Base-by-base conservation (phyloP, 1,140 invertebrate genomes). In the Camponotus vicinus region DNA sequence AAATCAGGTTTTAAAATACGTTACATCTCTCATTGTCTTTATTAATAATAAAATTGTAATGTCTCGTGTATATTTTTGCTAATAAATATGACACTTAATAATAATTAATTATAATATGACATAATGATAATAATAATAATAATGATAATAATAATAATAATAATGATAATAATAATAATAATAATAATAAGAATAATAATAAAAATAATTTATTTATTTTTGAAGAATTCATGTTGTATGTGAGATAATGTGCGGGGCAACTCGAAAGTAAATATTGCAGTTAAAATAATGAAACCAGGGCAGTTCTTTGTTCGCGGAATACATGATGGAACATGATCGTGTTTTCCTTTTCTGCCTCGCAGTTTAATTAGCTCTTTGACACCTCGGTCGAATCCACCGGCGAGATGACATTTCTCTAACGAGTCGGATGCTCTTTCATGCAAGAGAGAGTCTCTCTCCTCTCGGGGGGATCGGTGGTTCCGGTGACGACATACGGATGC, bases 301-400 rank as follows among this genome's bases (percentile, higher is more conserved):
- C 27, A n/a, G 1, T 32, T 61, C 69, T 82, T 82, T 83, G 69
- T 83, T 73, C 27, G 7, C 9, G 27, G 18, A 45, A 61, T 42
- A 71, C 40, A 32, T 61, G 40, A 75, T 75, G 32, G 55, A 52
- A 73, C 32, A 32, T 49, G 49, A 57, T 3, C 40, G 37, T 45
- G 79, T 49, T 83, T 61, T 37, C 55, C 13, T 75, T 49, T 15
- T 32, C 13, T 83, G 61, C 55, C 34, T 55, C 13, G 40, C 2
- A n/a, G 42, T 57, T 18, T 83, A 83, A 83, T 83, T 75, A 82
- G 79, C 67, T 82, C 40, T 82, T 82, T 82, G 67, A 73, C 40
- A 61, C 13, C 37, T 49, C 40, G 49, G 7, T 52, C 70, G 55
- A 83, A 83, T 75, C 40, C 32, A n/a, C 18, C 21, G 27, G 3